These are phyloP conservation scores for Gallinago solitaria DNA, from an alignment of 2,797 vertebrate genomes.

Conservation along the genomic window DNA sequence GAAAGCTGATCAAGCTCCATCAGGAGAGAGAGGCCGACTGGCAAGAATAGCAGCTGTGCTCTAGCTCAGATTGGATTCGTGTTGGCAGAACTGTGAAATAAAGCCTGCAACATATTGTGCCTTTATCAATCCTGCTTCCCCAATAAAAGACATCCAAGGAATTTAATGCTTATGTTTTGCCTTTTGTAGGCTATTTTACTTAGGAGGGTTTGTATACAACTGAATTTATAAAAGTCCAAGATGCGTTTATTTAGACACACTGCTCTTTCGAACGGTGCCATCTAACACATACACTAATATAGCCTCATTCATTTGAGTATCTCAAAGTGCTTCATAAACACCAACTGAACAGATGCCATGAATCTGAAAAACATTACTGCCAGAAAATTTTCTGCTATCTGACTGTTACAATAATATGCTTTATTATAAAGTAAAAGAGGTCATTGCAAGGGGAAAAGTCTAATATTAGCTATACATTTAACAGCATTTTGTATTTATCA, in stretches of 20 bases:
- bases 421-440: not conserved
- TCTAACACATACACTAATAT: not conserved
- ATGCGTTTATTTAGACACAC: not conserved
- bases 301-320: conserved; percentile 12
- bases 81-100: conserved; percentile 71
- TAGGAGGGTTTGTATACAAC: conserved; percentile 4
- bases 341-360: conserved; percentile 8
- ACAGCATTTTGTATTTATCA: not conserved
- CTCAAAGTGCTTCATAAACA: conserved; percentile 20
- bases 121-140: conserved; percentile 55
- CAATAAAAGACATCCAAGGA: conserved; percentile 40
- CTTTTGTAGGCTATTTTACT: conserved; percentile 34
- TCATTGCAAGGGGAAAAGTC: not conserved
- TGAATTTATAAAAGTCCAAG: conserved; percentile 7
- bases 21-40: conserved; percentile 28
- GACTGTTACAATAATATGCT: not conserved
- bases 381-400: conserved; percentile 30
- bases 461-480: not conserved
- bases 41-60: conserved; percentile 65
- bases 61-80: conserved; percentile 60
- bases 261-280: not conserved
- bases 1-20: conserved; percentile 56
- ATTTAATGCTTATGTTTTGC: conserved; percentile 31
- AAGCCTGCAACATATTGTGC: conserved; percentile 61
- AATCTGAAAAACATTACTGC: conserved; percentile 21